Conservation (phyloP, 2,888 invertebrate genomes). For the Lasioglossum marginatum region DNA sequence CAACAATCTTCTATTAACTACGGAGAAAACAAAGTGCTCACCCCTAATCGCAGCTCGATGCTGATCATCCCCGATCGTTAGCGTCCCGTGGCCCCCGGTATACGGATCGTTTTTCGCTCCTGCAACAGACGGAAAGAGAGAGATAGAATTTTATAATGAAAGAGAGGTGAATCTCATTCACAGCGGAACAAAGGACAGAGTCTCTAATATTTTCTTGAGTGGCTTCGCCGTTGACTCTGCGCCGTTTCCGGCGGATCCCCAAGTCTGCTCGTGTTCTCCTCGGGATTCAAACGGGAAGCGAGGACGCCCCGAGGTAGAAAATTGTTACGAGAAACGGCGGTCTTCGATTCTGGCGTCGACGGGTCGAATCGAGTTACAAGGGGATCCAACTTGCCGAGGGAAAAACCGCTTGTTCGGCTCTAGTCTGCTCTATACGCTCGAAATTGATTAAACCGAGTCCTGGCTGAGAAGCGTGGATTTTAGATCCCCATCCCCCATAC, state of each 20-base stretch:
- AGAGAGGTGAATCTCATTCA: slow-evolving; percentile 21
- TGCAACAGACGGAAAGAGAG: neutral
- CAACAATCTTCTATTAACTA: too few relatives aligned
- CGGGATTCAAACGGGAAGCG: neutral
- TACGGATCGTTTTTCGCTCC: neutral
- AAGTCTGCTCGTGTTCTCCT: neutral
- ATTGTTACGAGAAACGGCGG: slow-evolving; percentile 11
- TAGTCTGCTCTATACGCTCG: neutral
- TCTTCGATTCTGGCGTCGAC: slow-evolving; percentile 16
- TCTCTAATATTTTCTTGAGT: slow-evolving; percentile 32
- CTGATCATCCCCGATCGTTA: neutral
- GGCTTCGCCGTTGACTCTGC: slow-evolving; percentile 23
- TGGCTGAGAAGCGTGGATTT: neutral
- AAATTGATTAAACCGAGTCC: slow-evolving; percentile 37
- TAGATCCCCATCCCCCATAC: neutral
- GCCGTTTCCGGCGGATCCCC: slow-evolving; percentile 20
- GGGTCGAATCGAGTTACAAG: slow-evolving; percentile 10
- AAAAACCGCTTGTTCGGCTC: slow-evolving; percentile 4
- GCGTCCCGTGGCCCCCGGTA: neutral
- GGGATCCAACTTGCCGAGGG: neutral
- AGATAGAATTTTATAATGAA: neutral
- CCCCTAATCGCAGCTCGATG: too few relatives aligned
- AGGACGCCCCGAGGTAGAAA: slow-evolving; percentile 23
- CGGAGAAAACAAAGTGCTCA: too few relatives aligned
- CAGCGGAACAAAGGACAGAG: slow-evolving; percentile 15